Evolutionary conservation across 2,113 vertebrate genomes (phyloP).

Genomic region (Piliocolobus tephrosceles): DNA sequence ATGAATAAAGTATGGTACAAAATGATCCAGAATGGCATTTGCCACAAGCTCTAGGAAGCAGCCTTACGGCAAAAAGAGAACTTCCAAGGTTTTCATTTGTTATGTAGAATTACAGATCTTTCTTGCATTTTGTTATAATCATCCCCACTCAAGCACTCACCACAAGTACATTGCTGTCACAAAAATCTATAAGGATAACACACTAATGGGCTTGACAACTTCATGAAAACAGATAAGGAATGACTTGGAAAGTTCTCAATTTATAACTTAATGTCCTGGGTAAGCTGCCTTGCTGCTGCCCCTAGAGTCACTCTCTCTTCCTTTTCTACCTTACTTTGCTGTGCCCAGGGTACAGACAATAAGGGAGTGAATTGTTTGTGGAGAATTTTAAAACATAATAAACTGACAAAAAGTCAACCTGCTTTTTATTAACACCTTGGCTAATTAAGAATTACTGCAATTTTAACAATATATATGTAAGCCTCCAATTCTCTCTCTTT

Average conservation of each 20-base stretch:
- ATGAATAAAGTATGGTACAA: not conserved
- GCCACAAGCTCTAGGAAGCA: not conserved
- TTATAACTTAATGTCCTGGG: not conserved
- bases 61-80: not conserved
- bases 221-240: not conserved
- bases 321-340: not conserved
- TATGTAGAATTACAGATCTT: not conserved
- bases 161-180: not conserved
- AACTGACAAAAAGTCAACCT: not conserved
- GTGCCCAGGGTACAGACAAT: not conserved
- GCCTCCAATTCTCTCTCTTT: not conserved
- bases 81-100: not conserved
- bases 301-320: not conserved
- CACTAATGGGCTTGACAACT: not conserved
- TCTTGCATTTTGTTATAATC: not conserved
- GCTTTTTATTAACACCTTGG: not conserved
- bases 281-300: not conserved
- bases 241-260: not conserved
- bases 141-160: not conserved
- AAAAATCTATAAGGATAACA: not conserved
- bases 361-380: not conserved
- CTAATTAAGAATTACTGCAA: not conserved
- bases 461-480: not conserved
- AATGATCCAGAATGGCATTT: not conserved
- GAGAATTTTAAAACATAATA: constrained; percentile 26